Percentiles rank a stretch among this genome's conserved stretches.
phyloP scores from a whole-genome alignment of 2,113 vertebrate genomes.

The Marmota monax region DNA sequence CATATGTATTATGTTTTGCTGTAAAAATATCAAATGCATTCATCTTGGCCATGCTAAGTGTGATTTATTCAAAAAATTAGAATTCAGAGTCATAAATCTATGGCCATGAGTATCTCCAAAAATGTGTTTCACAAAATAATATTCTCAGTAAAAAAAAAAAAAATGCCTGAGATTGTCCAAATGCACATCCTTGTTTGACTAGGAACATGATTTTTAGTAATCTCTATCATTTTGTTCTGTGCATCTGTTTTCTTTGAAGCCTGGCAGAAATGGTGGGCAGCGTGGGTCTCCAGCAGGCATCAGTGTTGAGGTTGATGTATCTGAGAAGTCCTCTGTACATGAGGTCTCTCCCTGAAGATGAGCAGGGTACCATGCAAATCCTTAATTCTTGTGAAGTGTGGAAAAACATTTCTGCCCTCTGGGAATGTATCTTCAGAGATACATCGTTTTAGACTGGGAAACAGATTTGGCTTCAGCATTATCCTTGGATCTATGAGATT shows the following conservation, averaged over 20 bases:
- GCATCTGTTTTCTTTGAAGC: background rate
- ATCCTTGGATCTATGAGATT: background rate
- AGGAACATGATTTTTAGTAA: background rate
- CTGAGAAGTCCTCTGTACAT: background rate
- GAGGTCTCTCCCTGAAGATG: background rate
- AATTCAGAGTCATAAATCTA: background rate
- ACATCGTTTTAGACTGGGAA: background rate
- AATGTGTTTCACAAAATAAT: background rate
- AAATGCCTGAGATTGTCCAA: background rate
- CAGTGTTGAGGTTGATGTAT: constrained; percentile 68
- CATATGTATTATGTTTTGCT: background rate
- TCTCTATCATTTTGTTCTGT: background rate
- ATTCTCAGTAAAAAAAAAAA: background rate
- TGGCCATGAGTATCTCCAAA: background rate
- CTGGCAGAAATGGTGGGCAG: background rate
- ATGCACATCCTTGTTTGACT: background rate
- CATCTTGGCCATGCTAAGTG: background rate
- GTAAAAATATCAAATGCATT: background rate
- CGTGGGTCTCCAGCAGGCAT: constrained; percentile 76
- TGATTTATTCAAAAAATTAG: background rate
- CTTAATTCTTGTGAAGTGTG: background rate
- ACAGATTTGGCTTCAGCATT: background rate
- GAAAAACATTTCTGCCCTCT: background rate
- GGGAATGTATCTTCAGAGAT: background rate
- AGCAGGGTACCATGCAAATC: background rate